phyloP scores from a whole-genome alignment of 2,113 vertebrate genomes.

The Tetrao urogallus region DNA sequence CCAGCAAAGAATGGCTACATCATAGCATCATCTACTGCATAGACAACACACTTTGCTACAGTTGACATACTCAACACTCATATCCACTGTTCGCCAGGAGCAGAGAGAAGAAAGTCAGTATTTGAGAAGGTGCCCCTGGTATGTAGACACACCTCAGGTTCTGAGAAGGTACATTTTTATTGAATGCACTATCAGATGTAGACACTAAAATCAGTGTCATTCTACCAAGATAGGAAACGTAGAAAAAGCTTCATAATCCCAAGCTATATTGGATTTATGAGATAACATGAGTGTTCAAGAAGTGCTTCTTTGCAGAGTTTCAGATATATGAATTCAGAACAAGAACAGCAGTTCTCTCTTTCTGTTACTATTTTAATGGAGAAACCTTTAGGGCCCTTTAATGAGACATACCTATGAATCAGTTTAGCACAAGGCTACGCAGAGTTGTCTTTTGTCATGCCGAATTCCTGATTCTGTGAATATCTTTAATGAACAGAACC shows the following conservation, averaged over 20 bases:
- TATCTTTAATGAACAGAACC: neutral
- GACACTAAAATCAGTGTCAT: neutral
- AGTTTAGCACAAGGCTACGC: neutral
- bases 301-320: neutral
- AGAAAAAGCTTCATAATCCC: neutral
- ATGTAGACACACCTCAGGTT: neutral
- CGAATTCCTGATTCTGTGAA: neutral
- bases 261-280: neutral
- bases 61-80: neutral
- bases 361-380: neutral
- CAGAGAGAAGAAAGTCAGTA: neutral
- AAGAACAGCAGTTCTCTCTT: neutral
- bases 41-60: neutral
- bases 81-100: neutral
- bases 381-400: neutral
- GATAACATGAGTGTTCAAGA: accelerated
- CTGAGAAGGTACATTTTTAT: no score
- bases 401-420: neutral
- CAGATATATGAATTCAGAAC: neutral
- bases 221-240: accelerated
- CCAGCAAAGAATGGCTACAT: neutral
- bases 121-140: neutral
- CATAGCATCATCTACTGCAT: neutral
- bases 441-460: neutral
- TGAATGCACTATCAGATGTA: neutral